These are phyloP conservation scores for Sebastes umbrosus DNA, from an alignment of 2,797 vertebrate genomes.

Conservation along the genomic window DNA sequence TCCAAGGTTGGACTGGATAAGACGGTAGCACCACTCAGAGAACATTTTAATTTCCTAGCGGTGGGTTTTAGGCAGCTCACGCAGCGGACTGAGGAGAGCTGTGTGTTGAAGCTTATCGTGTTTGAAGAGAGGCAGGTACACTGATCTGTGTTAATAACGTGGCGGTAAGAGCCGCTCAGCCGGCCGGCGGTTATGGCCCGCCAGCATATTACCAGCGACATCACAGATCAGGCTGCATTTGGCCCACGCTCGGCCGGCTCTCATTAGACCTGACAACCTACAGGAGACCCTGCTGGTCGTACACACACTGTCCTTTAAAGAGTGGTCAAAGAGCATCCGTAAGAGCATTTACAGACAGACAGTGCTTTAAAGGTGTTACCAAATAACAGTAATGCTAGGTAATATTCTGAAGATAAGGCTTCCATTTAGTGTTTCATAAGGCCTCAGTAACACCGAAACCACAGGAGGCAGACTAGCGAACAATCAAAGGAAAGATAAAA, in stretches of 20 bases:
- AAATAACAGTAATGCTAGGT: neutral
- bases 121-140: constrained; percentile 72
- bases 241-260: constrained; percentile 31
- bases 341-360: constrained; percentile 6
- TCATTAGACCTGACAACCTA: constrained; percentile 67
- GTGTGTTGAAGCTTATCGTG: constrained; percentile 64
- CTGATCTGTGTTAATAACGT: constrained; percentile 72
- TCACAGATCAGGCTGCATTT: constrained; percentile 61
- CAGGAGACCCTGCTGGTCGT: constrained; percentile 57
- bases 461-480: neutral
- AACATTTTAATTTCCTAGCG: constrained; percentile 52
- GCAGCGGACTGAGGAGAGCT: constrained; percentile 34
- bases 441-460: neutral
- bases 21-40: constrained; percentile 5
- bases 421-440: neutral
- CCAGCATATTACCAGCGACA: constrained; percentile 67
- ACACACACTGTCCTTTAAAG: constrained; percentile 49
- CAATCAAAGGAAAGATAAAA: constrained; percentile 20
- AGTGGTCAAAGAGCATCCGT: constrained; percentile 45
- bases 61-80: constrained; percentile 35
- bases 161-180: constrained; percentile 49
- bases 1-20: neutral
- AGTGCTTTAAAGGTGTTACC: constrained; percentile 26
- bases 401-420: neutral
- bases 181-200: constrained; percentile 52